A percentile compares a stretch with the other conserved stretches of the same genome.
phyloP scores from a whole-genome alignment of 2,888 invertebrate species.

The Leptodirus hochenwartii region DNA sequence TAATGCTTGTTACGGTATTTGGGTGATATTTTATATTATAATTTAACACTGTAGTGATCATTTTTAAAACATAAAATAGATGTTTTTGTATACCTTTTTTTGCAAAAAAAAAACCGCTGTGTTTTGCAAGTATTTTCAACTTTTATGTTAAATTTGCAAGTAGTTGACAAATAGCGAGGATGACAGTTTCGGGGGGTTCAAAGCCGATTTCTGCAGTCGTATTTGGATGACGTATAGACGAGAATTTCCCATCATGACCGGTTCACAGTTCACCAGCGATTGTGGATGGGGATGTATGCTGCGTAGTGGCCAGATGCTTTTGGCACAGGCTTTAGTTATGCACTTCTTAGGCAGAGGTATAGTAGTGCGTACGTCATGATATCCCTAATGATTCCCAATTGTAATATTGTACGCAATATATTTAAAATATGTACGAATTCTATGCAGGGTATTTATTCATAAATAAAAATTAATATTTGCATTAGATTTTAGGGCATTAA shows the following conservation, averaged over 20 bases:
- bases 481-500: too few relatives aligned
- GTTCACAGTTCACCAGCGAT: constrained; percentile 70
- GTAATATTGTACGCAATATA: too few relatives aligned
- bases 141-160: constrained; percentile 2
- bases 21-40: too few relatives aligned
- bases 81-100: neutral
- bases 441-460: too few relatives aligned
- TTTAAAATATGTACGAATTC: too few relatives aligned
- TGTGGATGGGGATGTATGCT: constrained; percentile 91
- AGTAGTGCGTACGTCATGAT: too few relatives aligned
- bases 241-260: constrained; percentile 67
- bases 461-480: too few relatives aligned
- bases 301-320: constrained; percentile 81
- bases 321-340: constrained; percentile 69
- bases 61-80: neutral
- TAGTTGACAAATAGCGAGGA: constrained; percentile 17
- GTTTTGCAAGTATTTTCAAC: constrained; percentile 2
- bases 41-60: too few relatives aligned
- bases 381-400: constrained; percentile 13
- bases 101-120: neutral
- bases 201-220: constrained; percentile 64
- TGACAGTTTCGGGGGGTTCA: constrained; percentile 63
- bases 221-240: constrained; percentile 78
- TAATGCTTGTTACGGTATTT: too few relatives aligned
- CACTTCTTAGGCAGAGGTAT: constrained; percentile 70